Evolutionary conservation across 2,113 vertebrate species (phyloP).

Genomic region (Neoarius graeffei): DNA sequence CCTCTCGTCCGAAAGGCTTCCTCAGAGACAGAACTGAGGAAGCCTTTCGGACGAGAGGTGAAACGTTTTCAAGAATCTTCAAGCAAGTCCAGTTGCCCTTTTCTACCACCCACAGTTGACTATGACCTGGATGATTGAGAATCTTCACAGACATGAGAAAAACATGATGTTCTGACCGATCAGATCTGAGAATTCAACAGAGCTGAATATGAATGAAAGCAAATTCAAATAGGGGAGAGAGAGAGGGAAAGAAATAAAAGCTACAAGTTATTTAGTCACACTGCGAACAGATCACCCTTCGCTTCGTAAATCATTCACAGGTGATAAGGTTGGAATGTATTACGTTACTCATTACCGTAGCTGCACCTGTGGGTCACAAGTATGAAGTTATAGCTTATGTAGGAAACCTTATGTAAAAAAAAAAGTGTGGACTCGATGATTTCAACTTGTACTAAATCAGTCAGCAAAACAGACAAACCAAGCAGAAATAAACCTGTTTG

Average conservation of each 20-base stretch:
- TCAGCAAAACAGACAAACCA: neutral
- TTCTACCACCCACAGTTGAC: too few species aligned
- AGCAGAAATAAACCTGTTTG: neutral
- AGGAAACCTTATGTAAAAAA: neutral
- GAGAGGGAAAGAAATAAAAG: too few species aligned
- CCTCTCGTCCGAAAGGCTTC: too few species aligned
- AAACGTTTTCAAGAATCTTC: too few species aligned
- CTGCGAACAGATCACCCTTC: neutral
- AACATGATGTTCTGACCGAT: neutral
- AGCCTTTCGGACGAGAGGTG: too few species aligned
- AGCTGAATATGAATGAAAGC: neutral
- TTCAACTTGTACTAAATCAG: neutral
- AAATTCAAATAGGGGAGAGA: too few species aligned
- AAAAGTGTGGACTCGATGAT: neutral
- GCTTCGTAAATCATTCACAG: slow-evolving; percentile 66
- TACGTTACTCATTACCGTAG: slow-evolving; percentile 53
- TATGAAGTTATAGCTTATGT: slow-evolving; percentile 7
- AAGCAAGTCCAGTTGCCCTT: too few species aligned
- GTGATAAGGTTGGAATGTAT: slow-evolving; percentile 66
- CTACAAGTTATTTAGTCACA: neutral
- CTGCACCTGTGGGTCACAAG: slow-evolving; percentile 17
- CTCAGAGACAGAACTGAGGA: too few species aligned
- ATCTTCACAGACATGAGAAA: too few species aligned
- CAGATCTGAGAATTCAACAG: neutral
- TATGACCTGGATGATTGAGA: too few species aligned